A percentile compares a stretch with the other conserved stretches of the same genome.
phyloP scores from a whole-genome alignment of 2,888 invertebrate species.

The Drosophila paramelanica region DNA sequence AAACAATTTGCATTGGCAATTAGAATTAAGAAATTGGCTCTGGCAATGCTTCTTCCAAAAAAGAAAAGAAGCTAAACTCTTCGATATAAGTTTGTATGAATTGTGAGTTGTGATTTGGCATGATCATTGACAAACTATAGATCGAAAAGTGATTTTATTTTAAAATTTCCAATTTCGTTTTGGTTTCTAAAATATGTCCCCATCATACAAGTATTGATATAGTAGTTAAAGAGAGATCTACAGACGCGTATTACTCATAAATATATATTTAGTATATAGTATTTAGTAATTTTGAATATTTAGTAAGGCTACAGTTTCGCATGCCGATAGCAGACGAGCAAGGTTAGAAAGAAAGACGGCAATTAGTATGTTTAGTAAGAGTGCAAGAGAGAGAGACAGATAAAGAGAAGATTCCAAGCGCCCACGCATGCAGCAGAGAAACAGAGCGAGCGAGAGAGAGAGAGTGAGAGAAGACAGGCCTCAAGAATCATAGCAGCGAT shows the following conservation, averaged over 20 bases:
- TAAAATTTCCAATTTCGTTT: constrained; percentile 25
- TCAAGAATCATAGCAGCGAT: constrained; percentile 23
- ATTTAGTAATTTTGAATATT: constrained; percentile 27
- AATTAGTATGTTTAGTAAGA: constrained; percentile 38
- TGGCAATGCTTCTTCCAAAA: background rate
- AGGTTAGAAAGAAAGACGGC: constrained; percentile 23
- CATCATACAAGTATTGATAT: constrained; percentile 61
- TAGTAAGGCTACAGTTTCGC: constrained; percentile 51
- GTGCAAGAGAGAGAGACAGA: constrained; percentile 46
- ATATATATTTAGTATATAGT: constrained; percentile 2
- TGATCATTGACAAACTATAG: constrained; percentile 40
- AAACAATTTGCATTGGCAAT: constrained; percentile 17
- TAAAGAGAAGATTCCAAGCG: constrained; percentile 8
- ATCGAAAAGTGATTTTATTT: constrained; percentile 29
- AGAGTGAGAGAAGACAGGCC: constrained; percentile 3
- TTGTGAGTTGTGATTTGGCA: constrained; percentile 46
- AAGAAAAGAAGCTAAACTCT: constrained; percentile 5
- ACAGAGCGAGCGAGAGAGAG: constrained; percentile 18
- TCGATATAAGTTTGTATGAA: constrained; percentile 25
- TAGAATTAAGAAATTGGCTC: constrained; percentile 21
- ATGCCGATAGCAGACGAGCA: constrained; percentile 56
- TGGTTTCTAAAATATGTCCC: constrained; percentile 78
- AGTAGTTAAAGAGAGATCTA: constrained; percentile 33
- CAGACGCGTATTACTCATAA: constrained; percentile 32
- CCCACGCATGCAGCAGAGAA: constrained; percentile 43